phyloP scores from a whole-genome alignment of 2,888 invertebrate species.

The Lycaena phlaeas region DNA sequence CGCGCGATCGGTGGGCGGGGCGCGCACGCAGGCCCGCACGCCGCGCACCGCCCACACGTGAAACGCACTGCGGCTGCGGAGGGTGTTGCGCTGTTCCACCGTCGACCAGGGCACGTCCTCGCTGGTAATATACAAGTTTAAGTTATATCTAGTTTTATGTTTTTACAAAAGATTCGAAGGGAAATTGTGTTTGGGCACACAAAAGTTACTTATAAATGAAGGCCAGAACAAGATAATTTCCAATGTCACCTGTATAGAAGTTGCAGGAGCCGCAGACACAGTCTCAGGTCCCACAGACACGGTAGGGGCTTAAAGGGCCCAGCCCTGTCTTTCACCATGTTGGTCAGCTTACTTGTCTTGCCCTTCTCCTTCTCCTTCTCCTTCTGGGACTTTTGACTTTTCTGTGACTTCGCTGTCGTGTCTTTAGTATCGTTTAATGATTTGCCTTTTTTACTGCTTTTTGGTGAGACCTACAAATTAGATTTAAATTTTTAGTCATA shows the following conservation, averaged over 20 bases:
- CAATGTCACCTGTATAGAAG: constrained; percentile 53
- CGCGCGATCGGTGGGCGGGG: constrained; percentile 24
- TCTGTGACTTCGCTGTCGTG: constrained; percentile 39
- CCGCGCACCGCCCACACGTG: constrained; percentile 70
- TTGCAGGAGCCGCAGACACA: constrained; percentile 42
- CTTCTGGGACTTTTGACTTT: constrained; percentile 37
- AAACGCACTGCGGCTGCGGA: constrained; percentile 69
- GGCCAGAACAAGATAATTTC: too few species aligned
- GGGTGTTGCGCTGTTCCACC: constrained; percentile 53
- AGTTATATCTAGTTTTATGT: too few species aligned
- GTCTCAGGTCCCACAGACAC: constrained; percentile 45
- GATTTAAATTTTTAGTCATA: too few species aligned
- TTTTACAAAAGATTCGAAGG: too few species aligned
- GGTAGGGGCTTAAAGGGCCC: constrained; percentile 52
- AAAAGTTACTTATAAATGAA: too few species aligned
- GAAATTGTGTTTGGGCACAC: too few species aligned
- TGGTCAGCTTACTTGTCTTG: constrained; percentile 37
- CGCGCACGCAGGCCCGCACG: constrained; percentile 32
- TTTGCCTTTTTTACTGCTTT: constrained; percentile 39
- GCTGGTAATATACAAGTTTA: too few species aligned
- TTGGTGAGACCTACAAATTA: constrained; percentile 35
- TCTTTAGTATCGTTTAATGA: constrained; percentile 43
- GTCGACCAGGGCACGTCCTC: constrained; percentile 70
- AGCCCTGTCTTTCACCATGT: constrained; percentile 42
- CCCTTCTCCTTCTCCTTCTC: constrained; percentile 44